Evolutionary conservation across 2,888 invertebrate species (phyloP).

Genomic region (Cosmorhoe ocellata): DNA sequence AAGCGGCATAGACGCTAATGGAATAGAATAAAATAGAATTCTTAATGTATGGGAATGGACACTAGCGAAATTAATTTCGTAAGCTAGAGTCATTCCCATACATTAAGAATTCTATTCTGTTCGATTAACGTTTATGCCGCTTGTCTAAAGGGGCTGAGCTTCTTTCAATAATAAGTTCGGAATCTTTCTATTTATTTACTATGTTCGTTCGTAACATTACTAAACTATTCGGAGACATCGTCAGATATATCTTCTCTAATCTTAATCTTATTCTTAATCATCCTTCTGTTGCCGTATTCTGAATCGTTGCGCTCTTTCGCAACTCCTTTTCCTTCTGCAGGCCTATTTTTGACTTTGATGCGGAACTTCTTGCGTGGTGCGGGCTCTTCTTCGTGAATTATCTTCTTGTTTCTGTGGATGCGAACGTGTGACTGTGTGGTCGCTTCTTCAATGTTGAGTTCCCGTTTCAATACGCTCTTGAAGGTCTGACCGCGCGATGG

Average conservation of each 20-base stretch:
- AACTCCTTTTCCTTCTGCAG: slow-evolving; percentile 59
- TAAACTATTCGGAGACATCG: slow-evolving; percentile 58
- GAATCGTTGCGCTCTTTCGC: slow-evolving; percentile 64
- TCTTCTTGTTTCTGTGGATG: slow-evolving; percentile 47
- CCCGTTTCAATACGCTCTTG: slow-evolving; percentile 71
- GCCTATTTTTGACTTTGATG: slow-evolving; percentile 45
- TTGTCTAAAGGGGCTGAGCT: no score
- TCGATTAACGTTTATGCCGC: no score
- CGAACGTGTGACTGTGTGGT: slow-evolving; percentile 36
- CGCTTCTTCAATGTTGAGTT: slow-evolving; percentile 49
- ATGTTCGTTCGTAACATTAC: not conserved
- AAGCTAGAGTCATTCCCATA: no score
- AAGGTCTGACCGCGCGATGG: slow-evolving; percentile 72
- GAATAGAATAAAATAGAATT: no score
- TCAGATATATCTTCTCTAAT: slow-evolving; percentile 67
- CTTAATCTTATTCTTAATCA: slow-evolving; percentile 64
- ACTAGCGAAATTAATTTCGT: no score
- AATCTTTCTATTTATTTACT: not conserved
- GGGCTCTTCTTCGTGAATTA: slow-evolving; percentile 39
- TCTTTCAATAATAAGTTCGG: no score
- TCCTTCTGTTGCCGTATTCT: slow-evolving; percentile 46
- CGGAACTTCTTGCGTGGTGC: slow-evolving; percentile 49
- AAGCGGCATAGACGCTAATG: no score
- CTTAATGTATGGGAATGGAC: no score
- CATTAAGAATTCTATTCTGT: no score